Evolutionary conservation across 1,140 invertebrate species (phyloP).

Genomic region (Drosophila auraria): DNA sequence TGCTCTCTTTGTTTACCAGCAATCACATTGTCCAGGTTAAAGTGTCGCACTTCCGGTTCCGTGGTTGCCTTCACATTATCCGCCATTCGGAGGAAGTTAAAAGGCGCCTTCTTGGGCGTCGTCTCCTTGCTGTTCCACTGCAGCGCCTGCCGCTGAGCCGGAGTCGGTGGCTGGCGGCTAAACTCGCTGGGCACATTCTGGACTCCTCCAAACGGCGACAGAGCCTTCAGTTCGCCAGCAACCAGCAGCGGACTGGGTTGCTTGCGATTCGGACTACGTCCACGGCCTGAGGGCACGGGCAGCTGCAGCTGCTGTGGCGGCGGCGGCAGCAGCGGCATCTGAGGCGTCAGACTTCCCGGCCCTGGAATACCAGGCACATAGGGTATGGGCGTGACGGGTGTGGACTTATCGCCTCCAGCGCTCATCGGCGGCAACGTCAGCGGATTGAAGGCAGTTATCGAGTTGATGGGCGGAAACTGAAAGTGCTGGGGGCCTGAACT

Average conservation of each 20-base stretch:
- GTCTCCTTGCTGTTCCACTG: slow-evolving; percentile 63
- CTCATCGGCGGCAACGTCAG: slow-evolving; percentile 86
- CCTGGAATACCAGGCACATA: slow-evolving; percentile 95
- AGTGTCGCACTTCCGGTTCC: slow-evolving; percentile 85
- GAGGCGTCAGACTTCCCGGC: slow-evolving; percentile 88
- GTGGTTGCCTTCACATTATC: slow-evolving; percentile 67
- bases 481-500: slow-evolving; percentile 85
- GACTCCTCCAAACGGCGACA: slow-evolving; percentile 77
- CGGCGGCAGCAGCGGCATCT: slow-evolving; percentile 70
- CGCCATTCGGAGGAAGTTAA: slow-evolving; percentile 80
- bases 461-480: slow-evolving; percentile 87
- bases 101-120: slow-evolving; percentile 46
- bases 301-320: slow-evolving; percentile 68
- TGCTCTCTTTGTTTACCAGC: slow-evolving; percentile 1
- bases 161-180: slow-evolving; percentile 70
- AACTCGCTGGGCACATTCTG: slow-evolving; percentile 82
- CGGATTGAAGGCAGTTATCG: slow-evolving; percentile 91
- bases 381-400: slow-evolving; percentile 90
- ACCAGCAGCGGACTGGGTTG: slow-evolving; percentile 53
- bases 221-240: slow-evolving; percentile 49
- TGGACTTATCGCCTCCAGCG: slow-evolving; percentile 85
- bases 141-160: slow-evolving; percentile 67
- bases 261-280: slow-evolving; percentile 68
- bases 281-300: slow-evolving; percentile 35
- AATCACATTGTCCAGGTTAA: slow-evolving; percentile 86